Conservation (phyloP, 2,888 invertebrate genomes). For the Athrips mouffetella region DNA sequence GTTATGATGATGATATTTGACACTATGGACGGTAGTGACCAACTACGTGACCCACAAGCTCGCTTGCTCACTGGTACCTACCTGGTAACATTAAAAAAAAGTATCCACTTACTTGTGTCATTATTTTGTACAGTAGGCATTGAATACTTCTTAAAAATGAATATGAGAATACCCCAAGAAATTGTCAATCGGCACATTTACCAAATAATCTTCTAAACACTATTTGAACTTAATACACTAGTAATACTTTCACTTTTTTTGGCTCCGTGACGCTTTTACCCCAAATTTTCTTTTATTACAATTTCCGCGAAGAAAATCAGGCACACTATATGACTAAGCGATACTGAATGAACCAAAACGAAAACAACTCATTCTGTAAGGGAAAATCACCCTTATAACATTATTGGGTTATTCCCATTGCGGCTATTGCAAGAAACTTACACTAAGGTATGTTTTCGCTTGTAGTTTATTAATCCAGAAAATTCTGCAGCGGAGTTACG, state of each 20-base stretch:
- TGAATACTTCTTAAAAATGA: slow-evolving; percentile 14
- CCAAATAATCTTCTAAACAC: background rate
- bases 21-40: too few relatives aligned
- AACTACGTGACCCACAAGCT: background rate
- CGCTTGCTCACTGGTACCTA: background rate
- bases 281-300: background rate
- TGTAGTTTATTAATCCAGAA: too few relatives aligned
- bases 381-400: background rate
- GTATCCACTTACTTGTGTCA: slow-evolving; percentile 1
- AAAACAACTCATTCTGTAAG: background rate
- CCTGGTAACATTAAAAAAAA: background rate
- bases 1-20: too few relatives aligned
- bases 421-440: too few relatives aligned
- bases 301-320: background rate
- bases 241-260: too few relatives aligned
- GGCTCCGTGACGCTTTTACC: too few relatives aligned
- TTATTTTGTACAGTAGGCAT: background rate
- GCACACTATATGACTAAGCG: background rate
- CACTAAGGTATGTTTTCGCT: too few relatives aligned
- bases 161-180: slow-evolving; percentile 15
- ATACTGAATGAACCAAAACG: background rate
- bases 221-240: too few relatives aligned
- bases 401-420: background rate
- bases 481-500: too few relatives aligned
- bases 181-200: slow-evolving; percentile 14